Evolutionary conservation across 1,140 invertebrate species (phyloP).

Genomic region (Homalodisca vitripennis): DNA sequence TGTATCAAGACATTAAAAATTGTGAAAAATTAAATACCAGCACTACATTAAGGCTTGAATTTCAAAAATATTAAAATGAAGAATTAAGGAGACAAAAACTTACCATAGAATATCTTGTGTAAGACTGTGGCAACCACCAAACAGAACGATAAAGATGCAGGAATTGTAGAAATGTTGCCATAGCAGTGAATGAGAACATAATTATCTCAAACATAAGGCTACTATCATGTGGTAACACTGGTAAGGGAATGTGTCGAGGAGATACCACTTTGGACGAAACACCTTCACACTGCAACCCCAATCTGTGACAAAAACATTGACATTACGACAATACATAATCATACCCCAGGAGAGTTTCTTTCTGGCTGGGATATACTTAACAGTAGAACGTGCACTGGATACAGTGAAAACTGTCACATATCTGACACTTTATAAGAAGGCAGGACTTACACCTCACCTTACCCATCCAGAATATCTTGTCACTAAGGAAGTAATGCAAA

Average conservation of each 20-base stretch:
- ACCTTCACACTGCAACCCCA: constrained; percentile 24
- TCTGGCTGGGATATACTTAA: neutral
- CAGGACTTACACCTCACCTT: neutral
- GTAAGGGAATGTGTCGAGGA: constrained; percentile 83
- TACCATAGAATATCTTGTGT: constrained; percentile 86
- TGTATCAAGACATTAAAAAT: too few species aligned
- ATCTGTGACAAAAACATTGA: constrained; percentile 11
- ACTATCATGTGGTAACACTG: constrained; percentile 77
- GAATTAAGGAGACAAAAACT: too few species aligned
- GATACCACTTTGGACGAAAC: constrained; percentile 38
- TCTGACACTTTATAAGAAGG: neutral
- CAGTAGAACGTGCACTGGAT: neutral
- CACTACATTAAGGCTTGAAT: too few species aligned
- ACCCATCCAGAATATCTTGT: neutral
- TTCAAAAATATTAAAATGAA: too few species aligned
- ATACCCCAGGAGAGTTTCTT: neutral
- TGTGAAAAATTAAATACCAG: too few species aligned
- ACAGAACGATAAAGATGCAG: constrained; percentile 93
- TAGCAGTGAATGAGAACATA: constrained; percentile 75
- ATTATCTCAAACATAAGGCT: constrained; percentile 86
- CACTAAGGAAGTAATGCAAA: neutral
- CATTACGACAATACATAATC: neutral
- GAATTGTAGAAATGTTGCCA: constrained; percentile 79
- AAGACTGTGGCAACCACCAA: constrained; percentile 96
- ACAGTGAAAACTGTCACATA: neutral